Evolutionary conservation across 2,888 invertebrate genomes (phyloP), one percentile per base, ranked within the genome.

Genomic region (Chelonus formosanus): DNA sequence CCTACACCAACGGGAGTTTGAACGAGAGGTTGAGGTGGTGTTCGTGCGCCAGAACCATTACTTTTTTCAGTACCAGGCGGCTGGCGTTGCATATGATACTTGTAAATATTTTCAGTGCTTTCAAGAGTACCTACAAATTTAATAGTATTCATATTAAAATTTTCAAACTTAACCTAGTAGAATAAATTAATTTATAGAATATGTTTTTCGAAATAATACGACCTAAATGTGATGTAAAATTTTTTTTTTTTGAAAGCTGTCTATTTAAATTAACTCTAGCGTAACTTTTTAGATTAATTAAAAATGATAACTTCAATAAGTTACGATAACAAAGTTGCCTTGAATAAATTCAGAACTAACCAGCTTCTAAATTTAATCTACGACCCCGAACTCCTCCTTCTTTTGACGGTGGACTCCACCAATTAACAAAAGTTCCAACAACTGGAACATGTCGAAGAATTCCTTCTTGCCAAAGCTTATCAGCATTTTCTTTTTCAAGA

Each of bases 361-460:
- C 83, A 54, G 85, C 86, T 75, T 85, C 88, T 80, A 96, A 86
- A 85, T 95, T 93, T 70, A 96, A 88, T 84, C 91, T 94, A 79
- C 95, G 88, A 56, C 94, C 97, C 83, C 89, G 91, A 73, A 91
- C 92, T 74, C 91, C 93, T 5, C 90, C 86, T 74, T 93, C 92
- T 79, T 91, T 93, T 34, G 89, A 86, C 3, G 92, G 89, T 5
- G 97, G 98, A 57, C 95, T 93, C 94, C 95, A 97, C 98, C 98
- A 98, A 86, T 96, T 96, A 59, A 97, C 92, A 65, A 98, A 90
- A 32, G 94, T 92, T 0, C 97, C 95, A 66, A 98, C 95, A 3
- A 98, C 93, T 0, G 98, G 98, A 73, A 98, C 95, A 75, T 97
- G 95, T 31, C 98, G 88, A 70, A 98, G 87, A 65, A 98, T 91